Evolutionary conservation across 2,113 vertebrate species (phyloP), one percentile per base, ranked within the genome.

Genomic region (Lycaon pictus): DNA sequence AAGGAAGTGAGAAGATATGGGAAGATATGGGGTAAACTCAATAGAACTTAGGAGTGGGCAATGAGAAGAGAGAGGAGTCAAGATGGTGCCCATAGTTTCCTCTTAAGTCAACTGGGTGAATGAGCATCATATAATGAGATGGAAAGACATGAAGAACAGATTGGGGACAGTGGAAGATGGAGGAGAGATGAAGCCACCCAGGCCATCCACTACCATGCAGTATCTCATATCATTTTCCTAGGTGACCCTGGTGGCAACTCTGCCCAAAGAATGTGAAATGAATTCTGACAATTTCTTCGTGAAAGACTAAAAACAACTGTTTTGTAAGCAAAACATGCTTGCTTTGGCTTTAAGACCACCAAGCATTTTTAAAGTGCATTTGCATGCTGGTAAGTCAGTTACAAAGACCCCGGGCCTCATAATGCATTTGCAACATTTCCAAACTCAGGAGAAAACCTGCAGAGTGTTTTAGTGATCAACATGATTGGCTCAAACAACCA

Each of bases 401-500:
- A 60, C 90, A 90, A 92, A 86, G 55, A 71, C 84, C 81, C 51
- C 29, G 9, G 32, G 63, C 58, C 25, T 92, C 71, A 85, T 2
- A 22, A n/a, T 72, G 37, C 63, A 27, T 86, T 77, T 86, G 60
- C 27, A 94, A 74, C 51, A 72, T 93, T 98, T 95, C 90, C 67
- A 82, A 83, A 90, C 76, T 51, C 65, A 63, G 84, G 65, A 95
- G 51, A 95, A 92, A 84, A 85, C 77, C 35, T 93, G 27, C 35
- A 74, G 29, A 65, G 37, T 79, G 56, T 92, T 63, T 87, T 60
- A 90, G 55, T 93, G 93, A 98, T 93, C 71, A 86, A 83, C 71
- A 84, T 10, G 55, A 96, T 94, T 77, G 69, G 90, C 74, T 80
- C 89, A 90, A 98, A 91, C 81, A 92, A 92, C 67, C 81, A n/a